Percentiles rank a stretch among this genome's conserved stretches.
These are phyloP conservation scores for Trachemys scripta DNA, from an alignment of 2,113 vertebrate genomes.

Conservation along the genomic window DNA sequence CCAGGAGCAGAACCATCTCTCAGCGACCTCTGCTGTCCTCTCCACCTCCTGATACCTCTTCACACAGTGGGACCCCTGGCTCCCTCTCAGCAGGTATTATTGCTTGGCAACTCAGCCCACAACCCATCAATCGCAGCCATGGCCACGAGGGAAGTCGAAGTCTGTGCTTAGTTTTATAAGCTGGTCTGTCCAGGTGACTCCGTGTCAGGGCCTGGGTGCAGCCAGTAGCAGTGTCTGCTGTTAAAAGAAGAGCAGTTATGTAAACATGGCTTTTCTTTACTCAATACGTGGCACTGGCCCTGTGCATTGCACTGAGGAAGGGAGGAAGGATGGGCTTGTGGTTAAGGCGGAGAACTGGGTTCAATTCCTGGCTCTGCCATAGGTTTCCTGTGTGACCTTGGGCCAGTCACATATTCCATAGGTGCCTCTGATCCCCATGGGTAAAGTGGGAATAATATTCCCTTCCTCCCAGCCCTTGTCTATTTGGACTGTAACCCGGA, in stretches of 20 bases:
- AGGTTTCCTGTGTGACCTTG: background rate
- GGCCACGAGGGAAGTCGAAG: background rate
- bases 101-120: background rate
- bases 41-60: background rate
- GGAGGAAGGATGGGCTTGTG: background rate
- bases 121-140: background rate
- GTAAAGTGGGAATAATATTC: background rate
- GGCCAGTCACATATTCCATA: background rate
- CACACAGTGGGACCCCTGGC: rapidly evolving
- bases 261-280: background rate
- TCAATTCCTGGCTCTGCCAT: background rate
- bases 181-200: background rate
- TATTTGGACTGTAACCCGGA: background rate
- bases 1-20: background rate
- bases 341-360: background rate
- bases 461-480: background rate
- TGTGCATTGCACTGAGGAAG: background rate
- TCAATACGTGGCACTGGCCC: background rate
- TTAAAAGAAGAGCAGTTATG: background rate
- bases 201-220: background rate
- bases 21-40: background rate
- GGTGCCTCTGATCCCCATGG: background rate
- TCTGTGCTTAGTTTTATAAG: background rate
- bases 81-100: conserved; percentile 1
- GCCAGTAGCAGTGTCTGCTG: background rate